Evolutionary conservation across 2,113 vertebrate genomes (phyloP).

Genomic region (Empidonax traillii): DNA sequence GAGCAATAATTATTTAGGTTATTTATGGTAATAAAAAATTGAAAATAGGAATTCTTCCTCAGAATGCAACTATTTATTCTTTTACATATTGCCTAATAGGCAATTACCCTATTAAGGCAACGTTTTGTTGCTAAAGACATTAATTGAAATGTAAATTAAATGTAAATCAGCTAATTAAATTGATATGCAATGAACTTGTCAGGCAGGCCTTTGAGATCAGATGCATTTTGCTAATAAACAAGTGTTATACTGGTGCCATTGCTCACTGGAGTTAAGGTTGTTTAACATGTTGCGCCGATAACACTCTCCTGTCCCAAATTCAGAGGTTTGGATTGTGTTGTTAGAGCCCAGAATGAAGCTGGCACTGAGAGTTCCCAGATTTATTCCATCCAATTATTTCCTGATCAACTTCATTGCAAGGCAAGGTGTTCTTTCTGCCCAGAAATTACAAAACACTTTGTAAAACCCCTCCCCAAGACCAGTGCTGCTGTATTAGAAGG

Average conservation of each 20-base stretch:
- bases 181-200: constrained; percentile 84
- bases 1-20: constrained; percentile 86
- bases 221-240: constrained; percentile 79
- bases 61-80: constrained; percentile 82
- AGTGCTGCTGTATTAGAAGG: background rate
- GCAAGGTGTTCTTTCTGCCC: background rate
- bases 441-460: background rate
- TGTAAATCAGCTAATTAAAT: constrained; percentile 86
- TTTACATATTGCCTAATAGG: constrained; percentile 84
- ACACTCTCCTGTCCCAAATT: background rate
- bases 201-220: constrained; percentile 77
- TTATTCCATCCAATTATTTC: background rate
- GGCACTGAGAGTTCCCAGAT: background rate
- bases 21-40: constrained; percentile 87
- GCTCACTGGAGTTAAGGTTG: constrained; percentile 58
- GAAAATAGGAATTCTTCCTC: constrained; percentile 83
- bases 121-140: constrained; percentile 84
- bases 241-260: constrained; percentile 62
- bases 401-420: background rate
- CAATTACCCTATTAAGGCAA: constrained; percentile 84
- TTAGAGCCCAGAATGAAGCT: background rate
- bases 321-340: background rate
- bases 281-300: background rate
- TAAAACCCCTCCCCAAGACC: background rate
- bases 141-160: constrained; percentile 89